These are phyloP conservation scores for Denticeps clupeoides DNA, from an alignment of 2,797 vertebrate species.

Conservation along the genomic window DNA sequence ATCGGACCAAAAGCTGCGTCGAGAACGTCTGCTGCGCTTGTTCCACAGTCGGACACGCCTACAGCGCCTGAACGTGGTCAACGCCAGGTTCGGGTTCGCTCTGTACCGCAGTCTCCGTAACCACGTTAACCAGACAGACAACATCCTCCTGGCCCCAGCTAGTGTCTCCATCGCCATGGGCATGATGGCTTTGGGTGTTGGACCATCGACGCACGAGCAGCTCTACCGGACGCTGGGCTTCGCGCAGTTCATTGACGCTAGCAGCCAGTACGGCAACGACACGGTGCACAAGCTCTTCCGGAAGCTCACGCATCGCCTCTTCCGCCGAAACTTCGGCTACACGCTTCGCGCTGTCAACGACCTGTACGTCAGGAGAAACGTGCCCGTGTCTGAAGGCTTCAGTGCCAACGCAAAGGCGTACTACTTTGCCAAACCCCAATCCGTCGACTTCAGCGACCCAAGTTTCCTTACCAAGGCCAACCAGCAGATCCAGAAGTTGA, in stretches of 20 bases:
- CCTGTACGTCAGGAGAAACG: slow-evolving; percentile 72
- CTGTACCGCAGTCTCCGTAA: slow-evolving; percentile 81
- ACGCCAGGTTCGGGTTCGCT: slow-evolving; percentile 78
- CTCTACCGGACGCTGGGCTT: slow-evolving; percentile 75
- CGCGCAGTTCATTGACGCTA: slow-evolving; percentile 81
- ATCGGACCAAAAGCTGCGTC: slow-evolving; percentile 60
- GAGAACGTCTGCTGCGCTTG: slow-evolving; percentile 71
- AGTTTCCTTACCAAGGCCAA: slow-evolving; percentile 75
- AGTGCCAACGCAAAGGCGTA: slow-evolving; percentile 64
- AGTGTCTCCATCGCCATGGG: slow-evolving; percentile 92
- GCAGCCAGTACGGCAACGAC: slow-evolving; percentile 73
- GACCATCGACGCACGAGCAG: slow-evolving; percentile 63
- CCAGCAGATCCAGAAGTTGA: slow-evolving; percentile 75
- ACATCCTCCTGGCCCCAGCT: slow-evolving; percentile 84
- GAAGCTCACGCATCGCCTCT: slow-evolving; percentile 87
- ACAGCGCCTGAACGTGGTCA: slow-evolving; percentile 82
- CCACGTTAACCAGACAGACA: slow-evolving; percentile 63
- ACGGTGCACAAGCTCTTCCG: slow-evolving; percentile 92
- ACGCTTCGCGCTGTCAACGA: slow-evolving; percentile 81
- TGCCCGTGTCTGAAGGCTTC: slow-evolving; percentile 67
- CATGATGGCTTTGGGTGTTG: slow-evolving; percentile 81
- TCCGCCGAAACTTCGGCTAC: slow-evolving; percentile 90
- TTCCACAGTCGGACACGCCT: slow-evolving; percentile 82
- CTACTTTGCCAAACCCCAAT: slow-evolving; percentile 84
- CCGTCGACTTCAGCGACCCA: slow-evolving; percentile 76